Evolutionary conservation across 2,797 vertebrate species (phyloP).

Genomic region (Danio jaintianensis): DNA sequence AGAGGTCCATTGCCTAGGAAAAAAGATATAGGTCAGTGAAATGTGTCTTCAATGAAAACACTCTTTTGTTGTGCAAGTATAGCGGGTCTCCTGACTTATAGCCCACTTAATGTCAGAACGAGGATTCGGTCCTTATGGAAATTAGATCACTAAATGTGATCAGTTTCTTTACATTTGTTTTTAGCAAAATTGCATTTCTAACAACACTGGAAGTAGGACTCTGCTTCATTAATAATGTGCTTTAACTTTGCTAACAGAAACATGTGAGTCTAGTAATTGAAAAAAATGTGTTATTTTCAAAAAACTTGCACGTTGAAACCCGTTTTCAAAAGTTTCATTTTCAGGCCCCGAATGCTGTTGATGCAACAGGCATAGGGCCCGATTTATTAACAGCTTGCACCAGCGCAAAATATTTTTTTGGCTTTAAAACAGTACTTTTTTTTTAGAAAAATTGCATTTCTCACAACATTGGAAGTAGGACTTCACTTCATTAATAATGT

Average conservation of each 20-base stretch:
- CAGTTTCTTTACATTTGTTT: constrained; percentile 25
- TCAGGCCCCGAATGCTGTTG: too few species aligned
- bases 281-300: too few species aligned
- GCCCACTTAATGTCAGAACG: background rate
- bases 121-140: background rate
- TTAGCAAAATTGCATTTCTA: constrained; percentile 60
- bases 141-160: background rate
- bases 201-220: constrained; percentile 66
- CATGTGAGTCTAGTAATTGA: too few species aligned
- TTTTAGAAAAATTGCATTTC: constrained; percentile 55
- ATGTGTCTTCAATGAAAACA: constrained; percentile 20
- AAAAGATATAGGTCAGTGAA: constrained; percentile 47
- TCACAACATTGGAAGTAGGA: constrained; percentile 65
- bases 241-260: too few species aligned
- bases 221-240: constrained; percentile 74
- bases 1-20: constrained; percentile 81
- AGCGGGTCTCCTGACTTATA: constrained; percentile 2
- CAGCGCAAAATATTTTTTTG: too few species aligned
- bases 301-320: too few species aligned
- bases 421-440: too few species aligned
- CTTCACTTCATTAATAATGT: constrained; percentile 73
- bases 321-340: too few species aligned
- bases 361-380: too few species aligned
- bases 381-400: too few species aligned
- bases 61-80: constrained; percentile 1